Evolutionary conservation across 2,113 vertebrate genomes (phyloP).

Genomic region (Mastomys coucha): DNA sequence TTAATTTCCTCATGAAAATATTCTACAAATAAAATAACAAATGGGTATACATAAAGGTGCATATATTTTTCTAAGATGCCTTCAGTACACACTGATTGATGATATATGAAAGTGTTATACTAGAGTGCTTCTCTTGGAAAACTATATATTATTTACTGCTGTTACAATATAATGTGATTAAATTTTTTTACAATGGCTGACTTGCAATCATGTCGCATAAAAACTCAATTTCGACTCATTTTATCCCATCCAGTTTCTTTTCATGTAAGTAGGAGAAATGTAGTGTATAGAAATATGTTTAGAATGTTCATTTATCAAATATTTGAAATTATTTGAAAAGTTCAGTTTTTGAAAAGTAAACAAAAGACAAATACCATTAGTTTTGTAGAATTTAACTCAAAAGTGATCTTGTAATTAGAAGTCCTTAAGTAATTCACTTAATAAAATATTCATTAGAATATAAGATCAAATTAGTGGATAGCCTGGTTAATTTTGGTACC

Average conservation of each 20-base stretch:
- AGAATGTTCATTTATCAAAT: not conserved
- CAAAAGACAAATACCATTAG: not conserved
- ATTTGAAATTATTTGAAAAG: not conserved
- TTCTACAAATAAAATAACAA: conserved; percentile 35
- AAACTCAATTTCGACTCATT: not conserved
- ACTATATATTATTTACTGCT: not conserved
- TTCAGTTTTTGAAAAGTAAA: not conserved
- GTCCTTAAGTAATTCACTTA: not conserved
- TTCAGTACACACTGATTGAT: not conserved
- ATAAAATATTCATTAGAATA: not conserved
- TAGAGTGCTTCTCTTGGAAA: not conserved
- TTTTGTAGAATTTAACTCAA: not conserved
- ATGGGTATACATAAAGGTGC: not conserved
- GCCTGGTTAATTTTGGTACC: not conserved
- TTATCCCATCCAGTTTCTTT: not conserved
- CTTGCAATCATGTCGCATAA: not conserved
- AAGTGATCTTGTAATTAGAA: not conserved
- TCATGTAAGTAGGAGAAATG: not conserved
- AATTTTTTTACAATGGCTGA: conserved; percentile 11
- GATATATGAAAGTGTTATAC: not conserved
- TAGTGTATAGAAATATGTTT: not conserved
- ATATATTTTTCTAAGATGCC: not conserved
- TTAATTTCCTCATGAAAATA: conserved; percentile 8
- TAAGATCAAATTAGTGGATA: not conserved
- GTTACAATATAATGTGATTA: not conserved